Evolutionary conservation across 2,113 vertebrate species (phyloP).

Genomic region (Petrocephalus microphthalmus): DNA sequence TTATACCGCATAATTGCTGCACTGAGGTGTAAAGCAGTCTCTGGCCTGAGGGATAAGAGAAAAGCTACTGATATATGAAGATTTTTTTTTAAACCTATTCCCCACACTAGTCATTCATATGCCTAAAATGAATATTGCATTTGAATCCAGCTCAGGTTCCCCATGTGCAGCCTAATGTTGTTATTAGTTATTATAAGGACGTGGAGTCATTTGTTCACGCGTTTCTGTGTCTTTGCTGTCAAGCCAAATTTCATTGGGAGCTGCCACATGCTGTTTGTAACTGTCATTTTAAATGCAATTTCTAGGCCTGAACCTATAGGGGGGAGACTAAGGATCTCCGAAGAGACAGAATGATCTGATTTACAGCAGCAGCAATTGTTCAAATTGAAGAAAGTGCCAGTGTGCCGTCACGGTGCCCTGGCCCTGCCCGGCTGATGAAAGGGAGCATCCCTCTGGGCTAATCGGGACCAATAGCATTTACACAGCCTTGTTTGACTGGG

Average conservation of each 20-base stretch:
- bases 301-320: conserved; percentile 71
- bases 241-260: conserved; percentile 82
- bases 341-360: conserved; percentile 65
- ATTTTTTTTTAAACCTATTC: conserved; percentile 74
- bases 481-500: background rate
- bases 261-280: conserved; percentile 85
- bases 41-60: conserved; percentile 89
- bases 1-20: conserved; percentile 97
- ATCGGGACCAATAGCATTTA: background rate
- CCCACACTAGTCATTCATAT: conserved; percentile 90
- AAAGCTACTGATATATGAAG: conserved; percentile 87
- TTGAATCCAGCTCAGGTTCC: conserved; percentile 84
- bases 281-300: conserved; percentile 85
- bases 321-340: conserved; percentile 65
- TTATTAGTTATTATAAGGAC: conserved; percentile 98
- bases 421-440: too few relatives aligned
- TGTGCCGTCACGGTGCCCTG: conserved; percentile 29
- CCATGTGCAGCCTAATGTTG: conserved; percentile 94
- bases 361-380: conserved; percentile 64
- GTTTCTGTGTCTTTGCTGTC: conserved; percentile 81
- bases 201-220: conserved; percentile 90
- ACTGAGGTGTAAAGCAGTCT: conserved; percentile 84
- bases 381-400: conserved; percentile 50
- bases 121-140: conserved; percentile 97
- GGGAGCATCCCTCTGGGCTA: background rate